A percentile compares a stretch with the other conserved stretches of the same genome.
Conservation (phyloP, 2,113 vertebrate genomes). For the Syrrhaptes paradoxus region DNA sequence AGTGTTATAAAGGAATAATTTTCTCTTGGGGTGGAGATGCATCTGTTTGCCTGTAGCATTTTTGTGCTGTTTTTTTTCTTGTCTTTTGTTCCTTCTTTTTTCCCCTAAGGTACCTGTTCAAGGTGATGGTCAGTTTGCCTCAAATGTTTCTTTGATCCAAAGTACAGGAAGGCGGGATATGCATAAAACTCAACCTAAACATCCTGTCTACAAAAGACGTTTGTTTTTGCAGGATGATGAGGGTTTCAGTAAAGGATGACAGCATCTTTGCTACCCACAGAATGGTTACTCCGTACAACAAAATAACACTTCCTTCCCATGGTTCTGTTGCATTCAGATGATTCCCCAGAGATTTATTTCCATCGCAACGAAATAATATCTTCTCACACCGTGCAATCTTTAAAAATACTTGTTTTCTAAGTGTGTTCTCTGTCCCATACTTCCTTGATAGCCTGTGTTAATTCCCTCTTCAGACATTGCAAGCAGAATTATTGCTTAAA, state of each 20-base stretch:
- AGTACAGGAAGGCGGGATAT: neutral
- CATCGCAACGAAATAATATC: neutral
- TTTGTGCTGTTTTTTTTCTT: neutral
- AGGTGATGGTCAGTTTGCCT: neutral
- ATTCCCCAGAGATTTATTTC: neutral
- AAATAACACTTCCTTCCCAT: neutral
- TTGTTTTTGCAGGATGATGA: neutral
- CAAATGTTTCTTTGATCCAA: neutral
- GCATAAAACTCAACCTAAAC: neutral
- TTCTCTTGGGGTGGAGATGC: neutral
- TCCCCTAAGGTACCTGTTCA: neutral
- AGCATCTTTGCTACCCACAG: neutral
- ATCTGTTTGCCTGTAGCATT: conserved; percentile 5
- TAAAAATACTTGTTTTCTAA: conserved; percentile 2
- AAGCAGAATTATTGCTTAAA: neutral
- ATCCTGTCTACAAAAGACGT: neutral
- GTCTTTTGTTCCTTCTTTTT: neutral
- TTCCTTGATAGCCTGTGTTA: neutral
- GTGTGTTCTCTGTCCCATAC: neutral
- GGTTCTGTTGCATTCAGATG: neutral
- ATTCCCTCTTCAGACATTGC: neutral
- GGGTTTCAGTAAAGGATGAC: neutral
- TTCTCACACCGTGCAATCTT: neutral
- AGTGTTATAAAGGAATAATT: neutral
- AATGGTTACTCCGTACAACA: neutral